Base-by-base conservation (phyloP, 2,797 vertebrate species). In the Eidolon dupreanum region DNA sequence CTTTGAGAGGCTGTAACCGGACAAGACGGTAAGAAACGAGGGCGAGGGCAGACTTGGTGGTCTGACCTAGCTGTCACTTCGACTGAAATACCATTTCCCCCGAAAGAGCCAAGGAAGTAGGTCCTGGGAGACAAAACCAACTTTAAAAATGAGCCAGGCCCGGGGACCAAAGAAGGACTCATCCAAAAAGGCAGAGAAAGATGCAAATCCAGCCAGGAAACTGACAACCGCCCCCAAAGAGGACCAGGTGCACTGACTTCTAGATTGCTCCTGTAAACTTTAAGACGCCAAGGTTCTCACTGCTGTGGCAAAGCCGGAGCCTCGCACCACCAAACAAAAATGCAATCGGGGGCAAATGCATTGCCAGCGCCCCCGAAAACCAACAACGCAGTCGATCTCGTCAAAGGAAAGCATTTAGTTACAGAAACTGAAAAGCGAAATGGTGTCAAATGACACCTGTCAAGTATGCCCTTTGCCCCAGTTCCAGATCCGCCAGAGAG, bases 221-320 rank as follows among this genome's bases (percentile, higher is more conserved):
- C 19, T 8, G 17, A 2, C 38, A 1, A 8, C 36, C 0, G 2
- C 5, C 28, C 11, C 3, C 1, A 3, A 8, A 5, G 28, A 0
- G 22, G 51, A 24, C 6, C 0, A 17, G 46, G 9, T 0, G 13
- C 65, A 20, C 13, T 26, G 53, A 17, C 10, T 7, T n/a, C 38
- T 3, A 6, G 0, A 1, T 0, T 0, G 4, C 2, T 16, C 43
- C 28, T 8, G 4, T 4, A 20, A 31, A 78, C 59, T 12, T 11
- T 0, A 5, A 49, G 1, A 22, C 16, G 33, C 8, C 28, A 20
- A 83, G 55, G 24, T 16, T 19, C 66, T 61, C 24, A 0, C 65
- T 24, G 36, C 51, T 13, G 1, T 9, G 38, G n/a, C 5, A 24
- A 51, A 38, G 57, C 5, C 59, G 22, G 0, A 6, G 22, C n/a